phyloP scores from a whole-genome alignment of 2,113 vertebrate species.

The Macrotus californicus region DNA sequence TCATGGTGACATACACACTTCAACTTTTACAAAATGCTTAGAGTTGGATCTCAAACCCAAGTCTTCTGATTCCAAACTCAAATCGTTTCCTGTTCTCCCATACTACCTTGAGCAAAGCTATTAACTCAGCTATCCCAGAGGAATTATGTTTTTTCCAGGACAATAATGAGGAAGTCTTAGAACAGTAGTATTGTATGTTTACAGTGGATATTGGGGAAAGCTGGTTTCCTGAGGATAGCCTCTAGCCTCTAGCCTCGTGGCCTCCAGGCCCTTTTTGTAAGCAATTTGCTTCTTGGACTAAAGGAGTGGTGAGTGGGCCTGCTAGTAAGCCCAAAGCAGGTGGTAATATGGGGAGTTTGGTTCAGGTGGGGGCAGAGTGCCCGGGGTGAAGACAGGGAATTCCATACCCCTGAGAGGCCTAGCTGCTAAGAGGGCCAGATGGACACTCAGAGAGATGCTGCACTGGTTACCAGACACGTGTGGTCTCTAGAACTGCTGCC shows the following conservation, averaged over 20 bases:
- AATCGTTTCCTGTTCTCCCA: constrained; percentile 11
- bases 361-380: neutral
- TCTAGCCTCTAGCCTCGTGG: neutral
- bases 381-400: neutral
- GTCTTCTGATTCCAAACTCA: constrained; percentile 11
- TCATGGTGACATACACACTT: constrained; percentile 26
- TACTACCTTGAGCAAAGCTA: constrained; percentile 7
- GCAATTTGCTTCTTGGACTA: neutral
- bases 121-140: neutral
- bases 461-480: neutral
- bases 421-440: neutral
- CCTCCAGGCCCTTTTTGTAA: neutral
- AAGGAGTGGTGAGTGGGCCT: neutral
- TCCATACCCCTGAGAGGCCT: neutral
- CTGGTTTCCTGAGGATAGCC: neutral
- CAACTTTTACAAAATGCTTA: constrained; percentile 37
- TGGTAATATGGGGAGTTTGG: neutral
- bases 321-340: neutral
- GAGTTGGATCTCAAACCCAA: neutral
- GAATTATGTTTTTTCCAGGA: neutral
- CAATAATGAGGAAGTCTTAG: neutral
- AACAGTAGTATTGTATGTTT: neutral
- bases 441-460: neutral
- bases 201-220: neutral
- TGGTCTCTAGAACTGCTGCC: neutral